Base-by-base conservation (phyloP, 2,888 invertebrate genomes). In the Phalangium opilio region DNA sequence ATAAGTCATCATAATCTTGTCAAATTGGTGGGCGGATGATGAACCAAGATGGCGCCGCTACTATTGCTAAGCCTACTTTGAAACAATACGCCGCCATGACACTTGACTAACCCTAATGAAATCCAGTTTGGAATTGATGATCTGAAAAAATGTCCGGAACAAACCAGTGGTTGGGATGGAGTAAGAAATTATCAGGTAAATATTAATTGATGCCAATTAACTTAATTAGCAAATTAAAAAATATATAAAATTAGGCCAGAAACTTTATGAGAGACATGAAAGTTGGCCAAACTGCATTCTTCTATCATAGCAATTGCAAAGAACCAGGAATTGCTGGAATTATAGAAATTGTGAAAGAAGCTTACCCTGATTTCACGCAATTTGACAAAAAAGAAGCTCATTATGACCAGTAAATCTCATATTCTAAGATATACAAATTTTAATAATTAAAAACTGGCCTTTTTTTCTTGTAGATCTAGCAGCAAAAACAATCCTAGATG, bases 121-220 rank as follows among this genome's bases (percentile, higher is more conserved):
- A n/a, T n/a, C n/a, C 8, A 27, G 64, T 66, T 66, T 58, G 62
- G 65, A 17, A 60, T 66, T 46, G 64, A 64, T 45, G 65, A 66
- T 48, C 49, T 66, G 40, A 62, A 61, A 49, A 48, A 50, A n/a
- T 60, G 60, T 44, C 59, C 61, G 15, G 45, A 64, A 40, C 60
- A 64, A 50, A 64, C 62, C 14, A 59, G 62, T n/a, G 61, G 62
- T 51, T 66, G 66, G 66, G 65, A 66, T 58, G 66, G 65, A n/a
- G 66, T 66, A 12, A 53, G 66, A 39, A 66, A 66, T 53, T 65
- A 65, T 45, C 63, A 62, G 8, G 27, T 27, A 27, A n/a, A n/a
- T n/a, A n/a, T n/a, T n/a, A n/a, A n/a, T n/a, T n/a, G n/a, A n/a
- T n/a, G n/a, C n/a, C n/a, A n/a, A n/a, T n/a, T n/a, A n/a, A n/a